Percentiles rank a stretch among this genome's conserved stretches.
Evolutionary conservation across 2,888 invertebrate species (phyloP).

Genomic region (Labia minor): DNA sequence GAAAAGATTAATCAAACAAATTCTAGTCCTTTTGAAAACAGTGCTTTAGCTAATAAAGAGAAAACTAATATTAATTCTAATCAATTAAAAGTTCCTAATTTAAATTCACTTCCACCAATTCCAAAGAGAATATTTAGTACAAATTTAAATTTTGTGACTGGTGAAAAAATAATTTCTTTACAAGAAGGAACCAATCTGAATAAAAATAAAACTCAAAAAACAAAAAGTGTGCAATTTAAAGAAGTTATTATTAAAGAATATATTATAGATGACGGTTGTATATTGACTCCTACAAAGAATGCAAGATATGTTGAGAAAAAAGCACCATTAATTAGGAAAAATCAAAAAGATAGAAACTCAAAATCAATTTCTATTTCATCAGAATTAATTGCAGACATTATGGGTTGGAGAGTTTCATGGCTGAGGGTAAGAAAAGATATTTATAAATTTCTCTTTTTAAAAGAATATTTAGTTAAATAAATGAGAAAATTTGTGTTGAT

Average conservation of each 20-base stretch:
- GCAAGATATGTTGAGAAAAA: not conserved
- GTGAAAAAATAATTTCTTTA: not conserved
- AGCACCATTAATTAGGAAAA: not conserved
- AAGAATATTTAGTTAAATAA: not conserved
- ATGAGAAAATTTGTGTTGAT: not conserved
- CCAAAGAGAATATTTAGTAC: not conserved
- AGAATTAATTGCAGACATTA: not conserved
- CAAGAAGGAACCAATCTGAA: not conserved
- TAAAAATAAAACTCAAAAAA: not conserved
- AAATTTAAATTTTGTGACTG: not conserved
- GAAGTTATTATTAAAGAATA: not conserved
- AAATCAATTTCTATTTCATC: not conserved
- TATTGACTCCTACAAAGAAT: not conserved
- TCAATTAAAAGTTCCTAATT: too few species aligned
- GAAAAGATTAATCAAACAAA: not conserved
- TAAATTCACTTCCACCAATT: not conserved
- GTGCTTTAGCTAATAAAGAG: too few species aligned
- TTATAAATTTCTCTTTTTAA: not conserved
- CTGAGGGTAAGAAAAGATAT: not conserved
- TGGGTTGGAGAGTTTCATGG: not conserved
- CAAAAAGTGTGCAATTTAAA: not conserved
- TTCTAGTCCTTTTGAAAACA: too few species aligned
- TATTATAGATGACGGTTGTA: not conserved
- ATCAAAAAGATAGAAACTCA: not conserved
- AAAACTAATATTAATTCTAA: too few species aligned